phyloP scores from a whole-genome alignment of 2,113 vertebrate genomes.

The Toxostoma redivivum region DNA sequence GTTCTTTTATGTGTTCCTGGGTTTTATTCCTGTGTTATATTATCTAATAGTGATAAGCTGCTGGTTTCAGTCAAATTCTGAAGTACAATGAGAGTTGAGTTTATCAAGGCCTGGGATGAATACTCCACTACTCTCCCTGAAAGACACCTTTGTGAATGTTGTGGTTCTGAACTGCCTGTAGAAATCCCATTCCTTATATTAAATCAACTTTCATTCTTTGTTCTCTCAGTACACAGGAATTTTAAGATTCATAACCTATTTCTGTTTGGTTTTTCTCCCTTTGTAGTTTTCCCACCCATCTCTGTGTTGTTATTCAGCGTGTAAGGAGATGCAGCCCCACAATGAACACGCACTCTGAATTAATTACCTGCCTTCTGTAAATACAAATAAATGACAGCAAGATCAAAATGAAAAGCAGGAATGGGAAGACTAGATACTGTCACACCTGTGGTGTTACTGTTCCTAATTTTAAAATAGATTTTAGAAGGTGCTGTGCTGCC shows the following conservation, averaged over 20 bases:
- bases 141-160: background rate
- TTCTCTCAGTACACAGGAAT: background rate
- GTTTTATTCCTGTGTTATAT: slow-evolving; percentile 14
- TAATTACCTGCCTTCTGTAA: slow-evolving; percentile 9
- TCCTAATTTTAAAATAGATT: background rate
- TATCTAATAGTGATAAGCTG: slow-evolving; percentile 20
- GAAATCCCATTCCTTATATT: slow-evolving; percentile 30
- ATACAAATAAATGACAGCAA: background rate
- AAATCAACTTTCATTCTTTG: slow-evolving; percentile 43
- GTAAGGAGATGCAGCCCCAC: background rate
- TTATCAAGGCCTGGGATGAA: slow-evolving; percentile 4
- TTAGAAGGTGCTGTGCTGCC: background rate
- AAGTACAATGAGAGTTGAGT: slow-evolving; percentile 7
- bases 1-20: slow-evolving; percentile 22
- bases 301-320: background rate
- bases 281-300: background rate
- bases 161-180: background rate
- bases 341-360: background rate
- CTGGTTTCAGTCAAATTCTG: slow-evolving; percentile 6
- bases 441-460: background rate
- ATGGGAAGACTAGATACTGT: background rate
- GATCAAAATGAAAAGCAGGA: background rate
- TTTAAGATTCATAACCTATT: slow-evolving; percentile 39
- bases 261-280: slow-evolving; percentile 22
- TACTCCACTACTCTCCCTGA: background rate